phyloP scores from a whole-genome alignment of 2,888 invertebrate genomes.

The Heterodera filipjevi region DNA sequence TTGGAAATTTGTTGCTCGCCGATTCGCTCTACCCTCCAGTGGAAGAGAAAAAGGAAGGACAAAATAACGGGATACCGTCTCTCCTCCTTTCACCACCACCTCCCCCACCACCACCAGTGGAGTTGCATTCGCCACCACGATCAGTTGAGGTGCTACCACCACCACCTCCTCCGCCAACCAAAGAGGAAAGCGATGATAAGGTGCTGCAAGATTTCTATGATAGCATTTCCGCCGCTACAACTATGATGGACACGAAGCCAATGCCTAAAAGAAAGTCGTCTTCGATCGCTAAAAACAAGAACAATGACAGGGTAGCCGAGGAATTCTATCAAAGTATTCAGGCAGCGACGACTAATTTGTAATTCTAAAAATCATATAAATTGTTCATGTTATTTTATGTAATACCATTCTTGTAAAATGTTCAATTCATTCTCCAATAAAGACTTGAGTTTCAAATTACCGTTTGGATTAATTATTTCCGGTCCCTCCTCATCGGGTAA shows the following conservation, averaged over 20 bases:
- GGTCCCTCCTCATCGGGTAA: slow-evolving; percentile 17
- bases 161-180: too few relatives aligned
- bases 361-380: too few relatives aligned
- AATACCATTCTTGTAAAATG: too few relatives aligned
- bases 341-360: background rate
- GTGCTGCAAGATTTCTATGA: slow-evolving; percentile 12
- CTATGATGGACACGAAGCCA: background rate
- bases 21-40: background rate
- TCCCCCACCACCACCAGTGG: background rate
- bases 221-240: background rate
- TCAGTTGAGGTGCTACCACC: background rate
- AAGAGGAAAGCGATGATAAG: background rate
- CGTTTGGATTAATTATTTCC: slow-evolving; percentile 15
- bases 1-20: background rate
- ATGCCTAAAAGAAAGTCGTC: too few relatives aligned
- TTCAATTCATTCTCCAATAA: slow-evolving; percentile 12
- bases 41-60: background rate
- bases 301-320: background rate
- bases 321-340: background rate
- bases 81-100: background rate
- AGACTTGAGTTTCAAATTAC: slow-evolving; percentile 14
- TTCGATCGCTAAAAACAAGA: background rate
- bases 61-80: too few relatives aligned
- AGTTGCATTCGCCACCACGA: too few relatives aligned
- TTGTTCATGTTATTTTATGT: too few relatives aligned